Conservation (phyloP, 2,797 vertebrate genomes). For the Tangara arthus region DNA sequence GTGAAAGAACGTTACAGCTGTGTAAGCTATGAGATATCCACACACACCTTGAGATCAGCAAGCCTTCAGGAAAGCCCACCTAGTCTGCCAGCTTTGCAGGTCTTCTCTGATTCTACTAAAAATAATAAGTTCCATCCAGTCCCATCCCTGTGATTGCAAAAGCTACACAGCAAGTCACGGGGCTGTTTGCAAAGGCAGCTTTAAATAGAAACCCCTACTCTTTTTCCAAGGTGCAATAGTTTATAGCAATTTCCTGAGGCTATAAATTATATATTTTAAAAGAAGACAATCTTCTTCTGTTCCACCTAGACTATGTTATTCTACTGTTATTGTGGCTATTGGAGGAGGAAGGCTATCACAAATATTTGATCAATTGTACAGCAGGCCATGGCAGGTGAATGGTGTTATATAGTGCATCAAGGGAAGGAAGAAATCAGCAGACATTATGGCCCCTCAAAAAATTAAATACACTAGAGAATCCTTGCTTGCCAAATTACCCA, state of each 20-base stretch:
- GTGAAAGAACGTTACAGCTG: conserved; percentile 68
- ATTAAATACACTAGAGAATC: neutral
- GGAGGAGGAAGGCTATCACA: neutral
- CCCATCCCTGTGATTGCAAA: neutral
- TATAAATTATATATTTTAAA: neutral
- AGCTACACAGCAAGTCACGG: neutral
- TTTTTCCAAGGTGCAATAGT: conserved; percentile 12
- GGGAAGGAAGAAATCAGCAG: neutral
- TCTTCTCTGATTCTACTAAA: conserved; percentile 55
- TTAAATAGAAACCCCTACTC: conserved; percentile 17
- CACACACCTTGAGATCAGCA: conserved; percentile 34
- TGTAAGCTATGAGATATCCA: conserved; percentile 63
- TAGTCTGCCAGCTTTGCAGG: conserved; percentile 34
- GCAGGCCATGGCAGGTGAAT: neutral
- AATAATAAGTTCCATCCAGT: conserved; percentile 40
- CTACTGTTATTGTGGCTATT: neutral
- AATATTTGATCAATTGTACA: neutral
- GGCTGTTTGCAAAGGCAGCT: conserved; percentile 19
- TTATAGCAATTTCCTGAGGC: conserved; percentile 18
- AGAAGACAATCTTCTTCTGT: neutral
- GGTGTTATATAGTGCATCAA: neutral
- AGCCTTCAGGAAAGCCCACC: conserved; percentile 54
- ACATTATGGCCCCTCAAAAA: neutral
- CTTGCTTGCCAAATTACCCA: neutral
- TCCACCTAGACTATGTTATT: neutral